Percentiles rank a stretch among this genome's conserved stretches.
These are phyloP conservation scores for Lepeophtheirus salmonis DNA, from an alignment of 1,140 invertebrate genomes.

Conservation along the genomic window DNA sequence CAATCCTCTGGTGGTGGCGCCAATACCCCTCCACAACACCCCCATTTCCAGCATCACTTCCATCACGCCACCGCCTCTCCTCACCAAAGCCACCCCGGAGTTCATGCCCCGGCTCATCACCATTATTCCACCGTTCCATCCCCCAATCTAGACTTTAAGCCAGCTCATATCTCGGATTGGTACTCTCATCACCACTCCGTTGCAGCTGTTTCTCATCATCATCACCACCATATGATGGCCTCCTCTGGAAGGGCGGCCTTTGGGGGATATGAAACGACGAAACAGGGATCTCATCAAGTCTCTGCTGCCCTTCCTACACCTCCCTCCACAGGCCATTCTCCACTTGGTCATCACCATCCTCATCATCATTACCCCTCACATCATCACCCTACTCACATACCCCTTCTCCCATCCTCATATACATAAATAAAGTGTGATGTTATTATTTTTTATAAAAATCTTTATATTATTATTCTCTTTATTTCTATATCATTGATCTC, in stretches of 20 bases:
- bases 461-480: no score
- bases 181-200: background rate
- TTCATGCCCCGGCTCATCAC: background rate
- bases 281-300: constrained; percentile 4
- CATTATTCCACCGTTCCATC: background rate
- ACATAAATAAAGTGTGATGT: no score
- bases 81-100: background rate
- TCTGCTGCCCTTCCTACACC: constrained; percentile 13
- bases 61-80: background rate
- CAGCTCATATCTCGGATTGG: constrained; percentile 7
- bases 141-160: constrained; percentile 13
- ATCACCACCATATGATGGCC: background rate
- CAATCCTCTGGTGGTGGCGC: background rate
- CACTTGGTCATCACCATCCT: background rate
- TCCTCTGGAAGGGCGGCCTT: no score
- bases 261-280: background rate
- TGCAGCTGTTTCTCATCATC: background rate
- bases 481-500: no score
- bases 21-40: background rate
- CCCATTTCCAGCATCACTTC: background rate
- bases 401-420: background rate
- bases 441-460: no score
- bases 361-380: background rate
- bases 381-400: background rate
- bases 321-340: constrained; percentile 9